Evolutionary conservation across 2,113 vertebrate species (phyloP).

Genomic region (Tachycineta bicolor): DNA sequence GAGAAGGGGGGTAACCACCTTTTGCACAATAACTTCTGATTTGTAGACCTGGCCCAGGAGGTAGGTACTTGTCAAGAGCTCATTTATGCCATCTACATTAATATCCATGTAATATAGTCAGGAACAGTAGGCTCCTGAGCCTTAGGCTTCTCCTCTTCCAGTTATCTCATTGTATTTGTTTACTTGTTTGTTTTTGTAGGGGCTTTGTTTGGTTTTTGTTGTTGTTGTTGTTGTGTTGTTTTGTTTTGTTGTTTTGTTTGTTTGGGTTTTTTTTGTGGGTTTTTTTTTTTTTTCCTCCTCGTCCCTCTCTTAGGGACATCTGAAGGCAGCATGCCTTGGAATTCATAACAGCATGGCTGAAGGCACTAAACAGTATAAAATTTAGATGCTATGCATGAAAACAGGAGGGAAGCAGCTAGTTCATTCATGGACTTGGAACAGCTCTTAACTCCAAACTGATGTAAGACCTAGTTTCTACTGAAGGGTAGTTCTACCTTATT

Average conservation of each 20-base stretch:
- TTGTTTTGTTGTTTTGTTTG: no score
- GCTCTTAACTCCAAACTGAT: not conserved
- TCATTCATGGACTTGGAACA: not conserved
- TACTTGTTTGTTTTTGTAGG: not conserved
- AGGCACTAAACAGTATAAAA: not conserved
- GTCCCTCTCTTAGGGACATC: not conserved
- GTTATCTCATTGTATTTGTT: not conserved
- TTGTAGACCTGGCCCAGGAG: not conserved
- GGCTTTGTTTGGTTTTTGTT: not conserved
- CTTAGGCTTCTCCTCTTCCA: not conserved
- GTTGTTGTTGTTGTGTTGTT: no score
- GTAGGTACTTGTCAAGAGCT: not conserved
- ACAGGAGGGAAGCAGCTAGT: rapidly evolving
- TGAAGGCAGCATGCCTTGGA: not conserved
- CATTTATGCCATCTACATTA: not conserved
- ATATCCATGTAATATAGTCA: not conserved
- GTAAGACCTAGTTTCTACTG: not conserved
- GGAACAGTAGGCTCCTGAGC: not conserved
- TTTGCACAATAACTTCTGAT: not conserved
- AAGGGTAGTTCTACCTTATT: not conserved
- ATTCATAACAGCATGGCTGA: not conserved
- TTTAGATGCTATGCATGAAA: not conserved
- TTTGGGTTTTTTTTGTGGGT: no score
- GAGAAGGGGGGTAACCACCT: not conserved
- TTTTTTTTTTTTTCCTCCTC: not conserved